Evolutionary conservation across 2,113 vertebrate species (phyloP).

Genomic region (Zingel zingel): DNA sequence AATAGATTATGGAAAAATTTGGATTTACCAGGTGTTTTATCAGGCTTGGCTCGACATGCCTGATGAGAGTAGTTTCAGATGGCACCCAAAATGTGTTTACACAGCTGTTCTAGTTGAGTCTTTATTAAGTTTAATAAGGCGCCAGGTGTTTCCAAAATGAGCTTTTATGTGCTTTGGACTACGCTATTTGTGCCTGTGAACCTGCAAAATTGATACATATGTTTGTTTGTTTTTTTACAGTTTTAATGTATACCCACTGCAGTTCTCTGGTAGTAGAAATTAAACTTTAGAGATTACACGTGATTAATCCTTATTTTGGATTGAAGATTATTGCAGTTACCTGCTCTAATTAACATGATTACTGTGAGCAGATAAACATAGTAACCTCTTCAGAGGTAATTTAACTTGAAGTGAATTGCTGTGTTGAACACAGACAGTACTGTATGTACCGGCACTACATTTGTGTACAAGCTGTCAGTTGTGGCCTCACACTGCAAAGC

Average conservation of each 20-base stretch:
- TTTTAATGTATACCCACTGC: background rate
- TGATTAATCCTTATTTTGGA: background rate
- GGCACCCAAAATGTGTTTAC: conserved; percentile 13
- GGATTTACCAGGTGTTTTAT: background rate
- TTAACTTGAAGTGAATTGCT: background rate
- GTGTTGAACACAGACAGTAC: background rate
- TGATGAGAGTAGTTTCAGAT: conserved; percentile 8
- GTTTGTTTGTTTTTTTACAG: background rate
- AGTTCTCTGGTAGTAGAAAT: background rate
- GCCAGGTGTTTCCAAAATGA: background rate
- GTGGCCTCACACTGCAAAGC: background rate
- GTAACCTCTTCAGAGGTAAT: conserved; percentile 2
- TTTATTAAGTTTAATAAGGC: conserved; percentile 33
- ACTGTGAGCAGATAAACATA: background rate
- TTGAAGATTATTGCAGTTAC: background rate
- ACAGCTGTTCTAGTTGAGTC: conserved; percentile 29
- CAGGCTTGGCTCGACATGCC: conserved; percentile 6
- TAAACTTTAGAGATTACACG: background rate
- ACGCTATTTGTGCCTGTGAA: background rate
- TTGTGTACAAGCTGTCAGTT: background rate
- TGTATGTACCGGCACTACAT: background rate
- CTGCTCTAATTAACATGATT: conserved; percentile 1
- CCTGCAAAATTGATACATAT: background rate
- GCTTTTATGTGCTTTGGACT: conserved; percentile 4
- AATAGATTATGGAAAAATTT: background rate